Conservation (phyloP, 2,113 vertebrate genomes). For the Nothocercus nigrocapillus region DNA sequence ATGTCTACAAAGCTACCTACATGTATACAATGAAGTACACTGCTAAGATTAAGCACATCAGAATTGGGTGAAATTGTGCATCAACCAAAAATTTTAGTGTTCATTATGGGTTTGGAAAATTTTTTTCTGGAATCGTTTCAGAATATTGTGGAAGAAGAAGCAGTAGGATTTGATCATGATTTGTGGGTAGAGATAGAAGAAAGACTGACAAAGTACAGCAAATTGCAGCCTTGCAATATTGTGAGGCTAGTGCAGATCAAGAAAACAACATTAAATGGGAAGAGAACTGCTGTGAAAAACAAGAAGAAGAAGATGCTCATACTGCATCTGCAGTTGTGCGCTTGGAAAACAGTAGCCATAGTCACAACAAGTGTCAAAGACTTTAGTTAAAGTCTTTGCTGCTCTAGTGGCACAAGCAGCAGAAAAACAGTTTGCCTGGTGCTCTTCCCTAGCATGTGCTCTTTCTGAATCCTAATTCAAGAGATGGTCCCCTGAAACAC, state of each 20-base stretch:
- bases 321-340: background rate
- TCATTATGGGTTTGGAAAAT: background rate
- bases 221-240: background rate
- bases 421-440: background rate
- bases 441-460: background rate
- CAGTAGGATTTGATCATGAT: background rate
- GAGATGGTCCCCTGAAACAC: background rate
- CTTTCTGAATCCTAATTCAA: background rate
- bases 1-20: background rate
- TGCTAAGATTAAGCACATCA: background rate
- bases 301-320: background rate
- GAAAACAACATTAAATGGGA: background rate
- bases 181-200: background rate
- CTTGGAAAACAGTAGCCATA: background rate
- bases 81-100: background rate
- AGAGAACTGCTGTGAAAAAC: background rate
- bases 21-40: background rate
- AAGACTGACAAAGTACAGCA: background rate
- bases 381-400: background rate
- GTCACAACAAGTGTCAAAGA: background rate
- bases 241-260: background rate
- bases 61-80: background rate
- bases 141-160: background rate
- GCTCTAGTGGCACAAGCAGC: background rate
- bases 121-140: background rate